Evolutionary conservation across 2,797 vertebrate genomes (phyloP).

Genomic region (Coranthus polyacanthus): DNA sequence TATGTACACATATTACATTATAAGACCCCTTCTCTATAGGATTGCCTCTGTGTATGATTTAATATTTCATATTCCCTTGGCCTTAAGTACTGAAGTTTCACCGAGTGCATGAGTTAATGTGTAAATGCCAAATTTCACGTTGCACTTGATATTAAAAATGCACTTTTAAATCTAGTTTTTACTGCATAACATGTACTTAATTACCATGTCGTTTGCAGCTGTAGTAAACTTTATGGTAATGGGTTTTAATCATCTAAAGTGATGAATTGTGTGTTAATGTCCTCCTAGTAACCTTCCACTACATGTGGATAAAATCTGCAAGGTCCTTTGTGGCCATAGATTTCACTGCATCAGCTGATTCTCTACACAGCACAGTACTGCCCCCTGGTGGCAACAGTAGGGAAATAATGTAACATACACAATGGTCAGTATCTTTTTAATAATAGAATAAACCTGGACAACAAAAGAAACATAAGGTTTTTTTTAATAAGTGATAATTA

Average conservation of each 20-base stretch:
- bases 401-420: background rate
- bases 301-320: conserved; percentile 45
- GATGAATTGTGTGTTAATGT: conserved; percentile 48
- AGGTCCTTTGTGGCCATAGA: conserved; percentile 26
- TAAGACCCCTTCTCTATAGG: background rate
- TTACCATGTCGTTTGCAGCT: conserved; percentile 1
- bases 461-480: no score
- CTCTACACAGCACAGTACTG: conserved; percentile 43
- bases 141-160: conserved; percentile 7
- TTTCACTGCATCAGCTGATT: conserved; percentile 13
- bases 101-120: background rate
- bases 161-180: conserved; percentile 6
- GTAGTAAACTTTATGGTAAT: conserved; percentile 23
- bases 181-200: background rate
- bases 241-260: conserved; percentile 43
- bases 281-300: conserved; percentile 66
- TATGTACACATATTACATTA: background rate
- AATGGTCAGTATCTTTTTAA: background rate
- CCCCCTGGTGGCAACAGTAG: conserved; percentile 64
- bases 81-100: background rate
- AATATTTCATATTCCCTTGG: background rate
- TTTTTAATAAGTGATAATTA: no score
- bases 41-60: background rate
- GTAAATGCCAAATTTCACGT: conserved; percentile 2
- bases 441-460: no score